phyloP scores from a whole-genome alignment of 1,140 invertebrate species.

The Bemisia tabaci region DNA sequence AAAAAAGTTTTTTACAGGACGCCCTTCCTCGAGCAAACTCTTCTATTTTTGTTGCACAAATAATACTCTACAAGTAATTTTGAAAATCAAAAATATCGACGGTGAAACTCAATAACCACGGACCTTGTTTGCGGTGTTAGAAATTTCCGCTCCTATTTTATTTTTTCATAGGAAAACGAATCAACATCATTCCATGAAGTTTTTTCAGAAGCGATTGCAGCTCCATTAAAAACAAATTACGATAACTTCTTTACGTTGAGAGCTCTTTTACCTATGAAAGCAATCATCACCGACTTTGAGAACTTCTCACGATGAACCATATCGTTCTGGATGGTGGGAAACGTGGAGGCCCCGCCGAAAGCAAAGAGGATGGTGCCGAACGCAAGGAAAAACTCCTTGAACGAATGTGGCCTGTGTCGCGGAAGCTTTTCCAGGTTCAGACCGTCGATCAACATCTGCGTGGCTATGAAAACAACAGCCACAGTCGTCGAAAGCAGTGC shows the following conservation, averaged over 20 bases:
- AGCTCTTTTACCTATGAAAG: conserved; percentile 34
- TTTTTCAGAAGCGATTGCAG: too few species aligned
- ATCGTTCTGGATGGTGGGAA: conserved; percentile 56
- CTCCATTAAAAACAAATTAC: conserved; percentile 6
- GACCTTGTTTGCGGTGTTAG: too few species aligned
- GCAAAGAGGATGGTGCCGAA: conserved; percentile 50
- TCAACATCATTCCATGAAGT: too few species aligned
- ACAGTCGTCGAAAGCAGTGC: conserved; percentile 40
- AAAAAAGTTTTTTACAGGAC: too few species aligned
- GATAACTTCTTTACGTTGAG: background rate
- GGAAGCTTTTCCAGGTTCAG: conserved; percentile 27
- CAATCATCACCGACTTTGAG: conserved; percentile 35
- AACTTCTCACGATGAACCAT: conserved; percentile 44
- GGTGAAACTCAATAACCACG: too few species aligned
- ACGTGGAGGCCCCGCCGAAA: conserved; percentile 49
- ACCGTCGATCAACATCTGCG: conserved; percentile 38
- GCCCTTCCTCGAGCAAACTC: too few species aligned
- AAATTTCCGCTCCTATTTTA: too few species aligned
- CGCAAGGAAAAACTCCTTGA: conserved; percentile 41
- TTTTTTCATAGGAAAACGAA: too few species aligned
- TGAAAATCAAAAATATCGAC: too few species aligned
- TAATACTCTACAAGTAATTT: too few species aligned
- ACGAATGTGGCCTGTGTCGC: conserved; percentile 22
- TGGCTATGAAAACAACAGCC: conserved; percentile 42
- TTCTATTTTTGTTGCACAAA: too few species aligned